Base-by-base conservation (phyloP, 2,113 vertebrate genomes). In the Strigops habroptila region DNA sequence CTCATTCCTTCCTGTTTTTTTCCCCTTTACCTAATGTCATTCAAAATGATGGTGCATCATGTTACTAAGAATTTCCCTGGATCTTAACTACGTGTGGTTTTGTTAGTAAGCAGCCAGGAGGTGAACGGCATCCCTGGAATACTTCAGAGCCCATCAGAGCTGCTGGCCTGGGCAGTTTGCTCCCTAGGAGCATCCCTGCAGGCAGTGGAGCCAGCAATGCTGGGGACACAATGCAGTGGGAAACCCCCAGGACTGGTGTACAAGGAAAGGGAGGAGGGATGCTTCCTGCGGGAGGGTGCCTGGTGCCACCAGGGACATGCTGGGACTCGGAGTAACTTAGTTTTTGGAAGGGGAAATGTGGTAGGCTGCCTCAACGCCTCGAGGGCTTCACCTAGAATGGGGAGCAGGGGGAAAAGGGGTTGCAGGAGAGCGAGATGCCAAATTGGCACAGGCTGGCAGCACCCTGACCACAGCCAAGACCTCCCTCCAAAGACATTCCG, bases 31-130 rank as follows among this genome's bases (percentile, higher is more conserved):
- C 89, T 94, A 78, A 92, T 77, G 59, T 80, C 88, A 46, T 95
- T 92, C 62, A 48, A 33, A 83, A 64, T 0, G 3, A 59, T 94
- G 88, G 92, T 97, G 93, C 96, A 95, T 86, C 90, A 83, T 71
- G 76, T 95, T 95, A 96, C 82, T 95, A 93, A 94, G 91, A 96
- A 74, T 51, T 80, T 77, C 88, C 88, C 93, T 10, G 5, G 76
- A 83, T 88, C 82, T 64, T 84, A 64, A 60, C 3, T 1, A 33
- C 5, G 27, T 86, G 64, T 88, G 90, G 35, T 80, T 83, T 81
- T 67, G 57, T 91, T 92, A 91, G 43, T n/a, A n/a, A 77, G 78
- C 53, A 80, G 91, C 59, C 53, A 79, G 62, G 41, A 81, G 68
- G 79, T 62, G 68, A 77, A 41, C 2, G 30, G 63, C 53, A 31